Evolutionary conservation across 2,797 vertebrate genomes (phyloP), one percentile per base, ranked within the genome.

Genomic region (Mionectes olivaceus): DNA sequence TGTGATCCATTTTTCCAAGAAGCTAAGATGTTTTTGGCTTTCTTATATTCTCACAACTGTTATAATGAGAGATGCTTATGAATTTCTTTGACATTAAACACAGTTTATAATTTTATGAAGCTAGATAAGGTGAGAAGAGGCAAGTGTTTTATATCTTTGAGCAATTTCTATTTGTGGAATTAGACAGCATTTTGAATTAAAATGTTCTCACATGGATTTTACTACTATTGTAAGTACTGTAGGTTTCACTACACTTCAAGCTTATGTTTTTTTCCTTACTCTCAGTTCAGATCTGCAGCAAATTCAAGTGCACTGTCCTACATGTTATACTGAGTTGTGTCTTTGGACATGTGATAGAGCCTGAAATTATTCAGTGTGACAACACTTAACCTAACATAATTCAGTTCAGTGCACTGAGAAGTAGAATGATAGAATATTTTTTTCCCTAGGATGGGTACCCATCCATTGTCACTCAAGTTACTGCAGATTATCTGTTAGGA

Each of bases 341-440:
- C 87, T 94, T 93, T 88, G 84, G 55, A 88, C 32, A 64, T 82
- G 63, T 92, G 86, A 95, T 90, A 64, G 14, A 76, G 75, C 56
- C 68, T 69, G 76, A 82, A 85, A 96, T 96, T 96, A 96, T 94
- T 93, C 96, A 90, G 89, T 94, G 76, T 97, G 95, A 95, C 91
- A 92, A 95, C 91, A 90, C 82, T 97, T 96, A 95, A 97, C 92
- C 90, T 91, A 83, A 90, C 85, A 76, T 95, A 95, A 76, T 91
- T 87, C 95, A 96, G 87, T 94, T 94, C 95, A 96, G 73, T 93
- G 89, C 91, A 70, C 94, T 93, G 81, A 94, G 63, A 88, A 92
- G 73, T 79, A 86, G 79, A 95, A 82, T 74, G 89, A 79, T 87
- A 78, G 50, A 85, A 32, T 93, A 19, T 68, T 83, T 89, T 84